Base-by-base conservation (phyloP, 2,797 vertebrate genomes). In the Phrynocephalus vlangalii region DNA sequence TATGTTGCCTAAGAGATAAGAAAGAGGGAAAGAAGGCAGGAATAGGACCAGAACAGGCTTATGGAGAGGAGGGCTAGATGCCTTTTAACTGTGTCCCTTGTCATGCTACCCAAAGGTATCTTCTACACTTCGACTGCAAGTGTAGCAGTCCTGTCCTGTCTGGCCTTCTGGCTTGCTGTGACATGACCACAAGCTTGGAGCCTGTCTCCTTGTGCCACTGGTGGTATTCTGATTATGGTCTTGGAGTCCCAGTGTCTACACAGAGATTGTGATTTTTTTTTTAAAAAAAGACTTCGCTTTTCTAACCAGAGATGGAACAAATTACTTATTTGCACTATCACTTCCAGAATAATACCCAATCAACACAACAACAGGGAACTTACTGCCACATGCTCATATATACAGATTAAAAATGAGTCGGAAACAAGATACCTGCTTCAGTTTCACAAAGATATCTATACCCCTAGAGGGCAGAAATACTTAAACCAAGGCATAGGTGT, bases 131-230 rank as follows among this genome's bases (percentile, higher is more conserved):
- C 71, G 13, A 30, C 18, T 73, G 33, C 18, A 63, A 20, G 60
- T 8, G 30, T 5, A 73, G 20, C 16, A 7, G 18, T 11, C 20
- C 72, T 33, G 33, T 73, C 30, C 15, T 63, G 63, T 15, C 28
- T 68, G 26, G 63, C 5, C 50, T 26, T 15, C 50, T 83, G n/a
- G 50, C 80, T 88, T 87, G 50, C 75, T 82, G 11, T 89, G 24
- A n/a, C 80, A 52, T 20, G 60, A 63, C 60, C 18, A 63, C 30
- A 73, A 20, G 11, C 81, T 79, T 88, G 60, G 44, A 90, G 87
- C 84, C 79, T 81, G 38, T 26, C 70, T 76, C 20, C 70, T 67
- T 90, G 24, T 67, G 33, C 18, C 7, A 8, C 16, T 84, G 75
- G 79, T 67, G 82, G 15, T 38, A 82, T 56, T 22, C 68, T 88